phyloP scores from a whole-genome alignment of 2,113 vertebrate species.

The Orthochromis indermauri region DNA sequence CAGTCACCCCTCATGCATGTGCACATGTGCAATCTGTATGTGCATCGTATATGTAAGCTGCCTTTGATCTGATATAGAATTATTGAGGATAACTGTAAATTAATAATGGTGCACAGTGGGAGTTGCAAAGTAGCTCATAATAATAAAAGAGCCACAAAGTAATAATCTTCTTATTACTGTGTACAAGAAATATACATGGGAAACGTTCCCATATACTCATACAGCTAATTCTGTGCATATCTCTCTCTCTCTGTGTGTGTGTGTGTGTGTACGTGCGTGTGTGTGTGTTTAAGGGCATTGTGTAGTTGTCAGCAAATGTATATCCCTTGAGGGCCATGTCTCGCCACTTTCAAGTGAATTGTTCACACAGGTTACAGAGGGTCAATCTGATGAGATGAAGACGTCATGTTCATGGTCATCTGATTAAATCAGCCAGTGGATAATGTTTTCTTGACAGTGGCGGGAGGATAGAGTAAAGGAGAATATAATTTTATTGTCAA shows the following conservation, averaged over 20 bases:
- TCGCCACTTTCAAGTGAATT: conserved; percentile 6
- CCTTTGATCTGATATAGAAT: background rate
- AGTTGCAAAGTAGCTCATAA: background rate
- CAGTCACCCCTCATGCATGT: background rate
- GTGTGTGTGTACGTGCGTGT: background rate
- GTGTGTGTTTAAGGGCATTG: background rate
- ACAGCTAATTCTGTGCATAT: background rate
- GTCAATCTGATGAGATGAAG: conserved; percentile 5
- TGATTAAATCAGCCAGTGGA: background rate
- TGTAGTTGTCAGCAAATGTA: background rate
- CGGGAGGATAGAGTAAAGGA: background rate
- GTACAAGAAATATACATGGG: background rate
- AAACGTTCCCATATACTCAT: background rate
- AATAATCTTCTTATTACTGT: background rate
- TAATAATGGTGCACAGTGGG: background rate
- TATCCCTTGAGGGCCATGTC: conserved; percentile 8
- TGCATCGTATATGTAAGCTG: background rate
- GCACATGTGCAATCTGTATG: background rate
- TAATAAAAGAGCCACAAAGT: background rate
- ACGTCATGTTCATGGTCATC: conserved; percentile 30
- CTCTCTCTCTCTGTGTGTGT: background rate
- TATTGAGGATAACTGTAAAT: background rate
- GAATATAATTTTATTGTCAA: background rate
- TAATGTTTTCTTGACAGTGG: background rate
- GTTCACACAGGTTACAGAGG: background rate